Base-by-base conservation (phyloP, 2,888 invertebrate genomes). In the Phragmatobia fuliginosa region DNA sequence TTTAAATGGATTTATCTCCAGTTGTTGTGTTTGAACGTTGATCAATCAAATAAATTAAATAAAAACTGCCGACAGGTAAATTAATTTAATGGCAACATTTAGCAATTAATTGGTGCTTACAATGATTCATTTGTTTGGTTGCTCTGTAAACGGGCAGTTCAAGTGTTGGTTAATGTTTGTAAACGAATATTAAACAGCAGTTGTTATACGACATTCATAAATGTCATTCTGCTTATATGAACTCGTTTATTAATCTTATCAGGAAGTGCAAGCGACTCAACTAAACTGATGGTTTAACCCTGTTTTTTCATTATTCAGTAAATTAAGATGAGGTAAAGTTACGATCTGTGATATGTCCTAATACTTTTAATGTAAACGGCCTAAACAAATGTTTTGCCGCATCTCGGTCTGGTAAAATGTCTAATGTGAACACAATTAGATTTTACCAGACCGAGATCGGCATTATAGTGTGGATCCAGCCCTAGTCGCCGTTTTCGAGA, bases 1-100 rank as follows among this genome's bases (percentile, higher is more conserved):
- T 8, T n/a, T 49, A 21, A 49, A 18, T n/a, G 45, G 1, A n/a
- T n/a, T n/a, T n/a, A n/a, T n/a, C n/a, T n/a, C n/a, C 45, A n/a
- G 45, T n/a, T n/a, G n/a, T n/a, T 49, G n/a, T n/a, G 6, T n/a
- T 45, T n/a, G 6, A 21, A 6, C 2, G 45, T 10, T n/a, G n/a
- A n/a, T 49, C n/a, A n/a, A 2, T 49, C 21, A 49, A n/a, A 49
- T 49, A 49, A 49, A 49, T 10, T 2, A n/a, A 49, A n/a, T n/a
- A 49, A 49, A 49, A 49, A n/a, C 45, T 49, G 45, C n/a, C n/a
- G n/a, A 49, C 45, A n/a, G 45, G 56, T 56, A 56, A 56, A 56
- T 56, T 56, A 56, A 56, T 56, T 28, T 56, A 56, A 56, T 56
- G 28, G 7, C 28, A 56, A 25, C 52, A 52, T 28, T 56, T 0